Conservation (phyloP, 2,888 invertebrate genomes). For the Cheiracanthium punctorium region DNA sequence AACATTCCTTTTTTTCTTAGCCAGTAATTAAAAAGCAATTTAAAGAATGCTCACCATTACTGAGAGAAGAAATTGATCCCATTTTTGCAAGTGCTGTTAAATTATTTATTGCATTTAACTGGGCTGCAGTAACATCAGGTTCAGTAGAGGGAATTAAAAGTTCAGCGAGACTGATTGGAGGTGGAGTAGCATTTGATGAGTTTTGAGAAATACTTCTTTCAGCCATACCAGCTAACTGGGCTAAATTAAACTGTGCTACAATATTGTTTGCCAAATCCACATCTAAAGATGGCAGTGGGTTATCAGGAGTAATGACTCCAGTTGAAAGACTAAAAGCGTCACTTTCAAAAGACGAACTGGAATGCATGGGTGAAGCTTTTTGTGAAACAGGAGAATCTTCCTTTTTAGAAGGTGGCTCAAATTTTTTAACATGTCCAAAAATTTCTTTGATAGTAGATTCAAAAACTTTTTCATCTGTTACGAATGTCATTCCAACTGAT, state of each 20-base stretch:
- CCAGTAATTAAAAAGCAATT: too few species aligned
- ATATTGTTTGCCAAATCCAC: constrained; percentile 73
- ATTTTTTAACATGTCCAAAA: constrained; percentile 73
- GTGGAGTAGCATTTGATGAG: constrained; percentile 76
- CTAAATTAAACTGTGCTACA: constrained; percentile 85
- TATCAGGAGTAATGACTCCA: constrained; percentile 74
- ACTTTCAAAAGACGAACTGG: constrained; percentile 76
- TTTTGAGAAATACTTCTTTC: constrained; percentile 74
- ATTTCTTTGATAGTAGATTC: constrained; percentile 81
- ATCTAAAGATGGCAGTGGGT: constrained; percentile 73
- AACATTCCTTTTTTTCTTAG: too few species aligned
- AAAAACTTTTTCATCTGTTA: constrained; percentile 86
- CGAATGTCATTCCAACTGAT: constrained; percentile 83
- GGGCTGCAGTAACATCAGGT: constrained; percentile 64
- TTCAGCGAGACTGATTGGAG: constrained; percentile 84
- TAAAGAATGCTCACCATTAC: constrained; percentile 57
- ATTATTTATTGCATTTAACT: constrained; percentile 84
- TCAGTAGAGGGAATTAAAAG: constrained; percentile 71
- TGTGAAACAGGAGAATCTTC: constrained; percentile 64
- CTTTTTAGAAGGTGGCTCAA: constrained; percentile 37
- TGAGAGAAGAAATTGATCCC: constrained; percentile 80
- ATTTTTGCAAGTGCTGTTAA: constrained; percentile 92
- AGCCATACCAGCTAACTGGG: constrained; percentile 88
- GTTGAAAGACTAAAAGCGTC: constrained; percentile 75
- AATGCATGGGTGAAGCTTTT: constrained; percentile 73